Percentiles rank a stretch among this genome's conserved stretches.
These are phyloP conservation scores for Patiria miniata DNA, from an alignment of 35 echinoderm and acorn worm genomes.

Conservation along the genomic window DNA sequence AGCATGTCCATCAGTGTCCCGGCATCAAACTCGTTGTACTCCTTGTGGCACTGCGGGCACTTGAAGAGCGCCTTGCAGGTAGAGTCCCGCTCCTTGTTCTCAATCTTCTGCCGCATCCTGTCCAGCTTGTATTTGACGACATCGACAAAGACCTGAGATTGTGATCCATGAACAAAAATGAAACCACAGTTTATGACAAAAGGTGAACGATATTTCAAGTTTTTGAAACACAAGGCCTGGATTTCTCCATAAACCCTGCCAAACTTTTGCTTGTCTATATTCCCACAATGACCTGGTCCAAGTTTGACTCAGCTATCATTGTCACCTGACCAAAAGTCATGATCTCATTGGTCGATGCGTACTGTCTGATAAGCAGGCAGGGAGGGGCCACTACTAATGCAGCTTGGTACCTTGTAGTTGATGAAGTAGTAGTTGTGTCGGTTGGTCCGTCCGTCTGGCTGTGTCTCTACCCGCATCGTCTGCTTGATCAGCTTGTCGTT, in stretches of 20 bases:
- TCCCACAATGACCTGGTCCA: no score
- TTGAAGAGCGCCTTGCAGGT: slow-evolving; percentile 91
- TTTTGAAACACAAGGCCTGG: no score
- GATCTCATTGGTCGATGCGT: no score
- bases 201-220: no score
- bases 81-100: slow-evolving; percentile 86
- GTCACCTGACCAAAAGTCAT: no score
- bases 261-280: no score
- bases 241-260: no score
- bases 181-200: no score
- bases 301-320: no score
- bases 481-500: slow-evolving; percentile 90
- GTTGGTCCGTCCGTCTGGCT: slow-evolving; percentile 82
- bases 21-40: slow-evolving; percentile 94
- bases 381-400: no score
- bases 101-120: slow-evolving; percentile 94
- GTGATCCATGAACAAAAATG: background rate
- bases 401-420: slow-evolving; percentile 88
- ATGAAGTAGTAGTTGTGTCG: slow-evolving; percentile 98
- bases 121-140: slow-evolving; percentile 90
- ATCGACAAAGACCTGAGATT: slow-evolving; percentile 75
- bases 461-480: slow-evolving; percentile 91
- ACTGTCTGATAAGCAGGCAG: no score
- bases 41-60: slow-evolving; percentile 65
- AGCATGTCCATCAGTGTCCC: slow-evolving; percentile 71